Evolutionary conservation across 2,113 vertebrate species (phyloP).

Genomic region (Sylvia atricapilla): DNA sequence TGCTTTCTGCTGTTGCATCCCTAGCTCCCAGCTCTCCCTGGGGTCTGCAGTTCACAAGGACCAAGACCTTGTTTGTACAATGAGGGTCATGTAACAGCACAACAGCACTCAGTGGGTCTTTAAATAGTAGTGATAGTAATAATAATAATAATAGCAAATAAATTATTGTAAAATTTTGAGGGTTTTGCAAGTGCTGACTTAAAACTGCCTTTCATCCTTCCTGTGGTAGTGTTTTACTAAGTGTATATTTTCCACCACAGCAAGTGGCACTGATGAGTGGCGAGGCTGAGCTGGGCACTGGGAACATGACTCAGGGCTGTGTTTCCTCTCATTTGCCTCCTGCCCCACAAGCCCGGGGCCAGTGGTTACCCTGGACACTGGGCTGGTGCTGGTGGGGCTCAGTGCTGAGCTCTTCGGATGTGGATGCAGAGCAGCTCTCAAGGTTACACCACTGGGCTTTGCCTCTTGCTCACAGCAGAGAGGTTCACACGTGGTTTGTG

Average conservation of each 20-base stretch:
- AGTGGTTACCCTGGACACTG: rapidly evolving
- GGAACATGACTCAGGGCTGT: no score
- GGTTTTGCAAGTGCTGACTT: not conserved
- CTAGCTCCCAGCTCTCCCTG: rapidly evolving
- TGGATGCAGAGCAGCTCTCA: not conserved
- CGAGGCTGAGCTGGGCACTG: not conserved
- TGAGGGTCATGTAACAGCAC: not conserved
- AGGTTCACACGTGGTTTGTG: not conserved
- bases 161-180: not conserved
- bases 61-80: not conserved
- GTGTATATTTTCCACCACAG: not conserved
- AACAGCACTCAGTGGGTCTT: not conserved
- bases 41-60: not conserved
- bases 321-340: not conserved
- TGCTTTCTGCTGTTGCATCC: not conserved
- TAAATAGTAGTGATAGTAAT: not conserved
- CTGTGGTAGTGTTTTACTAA: not conserved
- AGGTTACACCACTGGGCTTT: not conserved
- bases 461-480: rapidly evolving
- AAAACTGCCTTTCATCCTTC: not conserved
- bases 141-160: not conserved
- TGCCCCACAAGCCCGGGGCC: not conserved
- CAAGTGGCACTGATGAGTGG: not conserved
- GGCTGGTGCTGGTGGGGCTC: not conserved
- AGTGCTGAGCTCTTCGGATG: not conserved